These are phyloP conservation scores for Berghia stephanieae DNA, from an alignment of 1,140 invertebrate species.

Conservation along the genomic window DNA sequence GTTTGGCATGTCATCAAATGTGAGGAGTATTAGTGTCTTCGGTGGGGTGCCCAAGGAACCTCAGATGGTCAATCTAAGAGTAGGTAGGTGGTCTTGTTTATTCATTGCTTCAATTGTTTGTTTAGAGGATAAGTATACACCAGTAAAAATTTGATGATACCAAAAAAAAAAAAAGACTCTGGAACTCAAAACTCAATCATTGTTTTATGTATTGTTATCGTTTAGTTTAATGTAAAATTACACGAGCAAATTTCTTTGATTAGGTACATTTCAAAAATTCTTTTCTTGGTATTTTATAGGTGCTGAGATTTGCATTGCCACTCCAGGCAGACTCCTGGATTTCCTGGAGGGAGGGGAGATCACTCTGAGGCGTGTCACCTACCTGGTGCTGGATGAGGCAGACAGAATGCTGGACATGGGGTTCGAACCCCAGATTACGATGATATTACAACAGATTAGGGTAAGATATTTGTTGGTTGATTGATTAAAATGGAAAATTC, in stretches of 20 bases:
- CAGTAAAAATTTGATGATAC: too few relatives aligned
- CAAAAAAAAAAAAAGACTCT: too few relatives aligned
- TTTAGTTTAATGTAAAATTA: too few relatives aligned
- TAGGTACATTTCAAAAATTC: too few relatives aligned
- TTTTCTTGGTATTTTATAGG: constrained; percentile 51
- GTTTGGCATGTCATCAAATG: constrained; percentile 85
- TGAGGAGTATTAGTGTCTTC: constrained; percentile 92
- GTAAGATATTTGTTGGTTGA: too few relatives aligned
- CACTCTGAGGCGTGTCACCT: constrained; percentile 88
- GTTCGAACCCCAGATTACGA: constrained; percentile 98
- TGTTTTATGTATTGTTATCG: too few relatives aligned
- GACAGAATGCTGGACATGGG: constrained; percentile 99
- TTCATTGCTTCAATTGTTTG: too few relatives aligned
- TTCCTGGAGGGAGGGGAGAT: constrained; percentile 91
- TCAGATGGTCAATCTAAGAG: constrained; percentile 84
- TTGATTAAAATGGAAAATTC: too few relatives aligned
- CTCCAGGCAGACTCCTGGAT: constrained; percentile 95
- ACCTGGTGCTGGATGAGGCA: constrained; percentile 96
- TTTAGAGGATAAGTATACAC: too few relatives aligned
- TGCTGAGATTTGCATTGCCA: constrained; percentile 73
- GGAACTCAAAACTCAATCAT: too few relatives aligned
- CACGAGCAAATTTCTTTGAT: too few relatives aligned
- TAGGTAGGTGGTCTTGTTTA: too few relatives aligned
- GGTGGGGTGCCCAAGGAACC: constrained; percentile 94
- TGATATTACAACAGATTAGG: constrained; percentile 95